Conservation (phyloP, 2,888 invertebrate species). For the Polyommatus icarus region DNA sequence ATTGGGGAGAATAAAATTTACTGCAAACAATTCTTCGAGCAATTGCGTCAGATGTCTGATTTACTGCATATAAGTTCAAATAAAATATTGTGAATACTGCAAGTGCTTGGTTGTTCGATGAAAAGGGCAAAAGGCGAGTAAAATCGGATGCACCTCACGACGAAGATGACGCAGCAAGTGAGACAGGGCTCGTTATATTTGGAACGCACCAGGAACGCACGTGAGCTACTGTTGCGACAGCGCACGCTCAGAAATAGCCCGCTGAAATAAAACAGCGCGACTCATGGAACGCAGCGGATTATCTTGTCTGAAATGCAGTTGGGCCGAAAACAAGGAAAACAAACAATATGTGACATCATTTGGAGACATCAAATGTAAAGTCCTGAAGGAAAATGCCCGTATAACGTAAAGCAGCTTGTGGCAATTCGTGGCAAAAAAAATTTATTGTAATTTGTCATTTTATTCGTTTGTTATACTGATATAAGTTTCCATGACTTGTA, state of each 20-base stretch:
- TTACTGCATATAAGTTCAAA: neutral
- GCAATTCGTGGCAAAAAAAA: too few species aligned
- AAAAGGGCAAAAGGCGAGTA: neutral
- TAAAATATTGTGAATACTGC: neutral
- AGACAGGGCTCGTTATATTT: constrained; percentile 15
- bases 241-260: constrained; percentile 37
- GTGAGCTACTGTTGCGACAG: constrained; percentile 27
- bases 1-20: neutral
- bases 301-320: constrained; percentile 5
- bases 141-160: neutral
- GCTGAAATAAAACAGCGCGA: constrained; percentile 36
- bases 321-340: neutral
- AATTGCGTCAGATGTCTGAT: neutral
- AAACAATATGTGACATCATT: neutral
- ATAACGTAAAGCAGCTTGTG: neutral
- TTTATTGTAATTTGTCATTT: neutral
- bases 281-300: constrained; percentile 19
- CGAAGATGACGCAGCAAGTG: neutral
- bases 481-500: neutral
- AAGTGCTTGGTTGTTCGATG: neutral
- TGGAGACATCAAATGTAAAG: neutral
- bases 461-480: neutral
- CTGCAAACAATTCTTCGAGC: neutral
- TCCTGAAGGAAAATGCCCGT: neutral
- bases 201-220: constrained; percentile 26